A percentile compares a stretch with the other conserved stretches of the same genome.
These are phyloP conservation scores for Manis crassicaudata DNA, from an alignment of 2,797 vertebrate genomes.

Conservation along the genomic window DNA sequence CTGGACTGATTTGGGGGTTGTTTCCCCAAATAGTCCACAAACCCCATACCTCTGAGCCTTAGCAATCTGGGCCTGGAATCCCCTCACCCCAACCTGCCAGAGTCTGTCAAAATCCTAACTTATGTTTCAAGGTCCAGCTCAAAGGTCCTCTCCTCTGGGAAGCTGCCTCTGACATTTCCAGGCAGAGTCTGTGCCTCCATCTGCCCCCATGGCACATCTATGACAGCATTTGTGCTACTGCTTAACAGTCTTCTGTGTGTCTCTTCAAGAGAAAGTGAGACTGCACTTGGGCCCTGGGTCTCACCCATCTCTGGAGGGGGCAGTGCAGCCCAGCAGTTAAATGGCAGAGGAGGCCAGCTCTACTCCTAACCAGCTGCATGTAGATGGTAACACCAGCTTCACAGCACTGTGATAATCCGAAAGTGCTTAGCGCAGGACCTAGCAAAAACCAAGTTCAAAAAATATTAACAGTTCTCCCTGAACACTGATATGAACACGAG, in stretches of 20 bases:
- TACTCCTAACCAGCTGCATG: not conserved
- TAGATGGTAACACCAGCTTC: not conserved
- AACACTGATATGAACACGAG: not conserved
- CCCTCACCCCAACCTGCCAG: not conserved
- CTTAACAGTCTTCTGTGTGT: not conserved
- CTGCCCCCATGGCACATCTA: not conserved
- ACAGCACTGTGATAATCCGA: not conserved
- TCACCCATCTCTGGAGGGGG: not conserved
- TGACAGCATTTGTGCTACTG: not conserved
- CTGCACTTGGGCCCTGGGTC: not conserved
- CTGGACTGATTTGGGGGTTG: not conserved
- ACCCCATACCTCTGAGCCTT: not conserved
- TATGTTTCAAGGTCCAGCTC: not conserved
- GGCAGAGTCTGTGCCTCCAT: not conserved
- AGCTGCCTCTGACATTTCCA: not conserved
- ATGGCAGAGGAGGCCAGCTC: not conserved
- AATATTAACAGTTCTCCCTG: not conserved
- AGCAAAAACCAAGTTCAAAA: constrained; percentile 11
- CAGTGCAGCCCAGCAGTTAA: not conserved
- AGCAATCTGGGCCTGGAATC: not conserved
- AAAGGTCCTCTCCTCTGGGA: constrained; percentile 21
- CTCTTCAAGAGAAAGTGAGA: not conserved
- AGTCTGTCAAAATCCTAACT: not conserved
- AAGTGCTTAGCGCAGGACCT: not conserved
- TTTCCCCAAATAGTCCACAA: not conserved